A percentile compares a stretch with the other conserved stretches of the same genome.
phyloP scores from a whole-genome alignment of 2,797 vertebrate species.

The Setipinna tenuifilis region DNA sequence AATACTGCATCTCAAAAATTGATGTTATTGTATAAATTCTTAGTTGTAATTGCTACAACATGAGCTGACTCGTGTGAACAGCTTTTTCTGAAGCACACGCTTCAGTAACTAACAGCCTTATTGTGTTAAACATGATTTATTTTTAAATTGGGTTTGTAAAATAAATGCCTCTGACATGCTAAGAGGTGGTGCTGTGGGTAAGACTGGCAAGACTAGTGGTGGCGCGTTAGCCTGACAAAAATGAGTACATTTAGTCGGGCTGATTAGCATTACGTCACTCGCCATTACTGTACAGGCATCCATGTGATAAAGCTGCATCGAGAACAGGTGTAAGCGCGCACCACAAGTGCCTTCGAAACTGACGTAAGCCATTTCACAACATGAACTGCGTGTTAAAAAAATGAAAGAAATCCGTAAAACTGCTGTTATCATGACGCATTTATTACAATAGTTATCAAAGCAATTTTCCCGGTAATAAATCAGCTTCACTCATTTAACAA shows the following conservation, averaged over 20 bases:
- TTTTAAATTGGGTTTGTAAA: background rate
- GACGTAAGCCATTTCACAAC: background rate
- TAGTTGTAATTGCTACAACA: too few relatives aligned
- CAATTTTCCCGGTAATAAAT: background rate
- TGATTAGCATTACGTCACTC: constrained; percentile 49
- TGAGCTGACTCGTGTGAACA: background rate
- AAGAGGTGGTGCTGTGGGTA: background rate
- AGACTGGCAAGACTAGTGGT: background rate
- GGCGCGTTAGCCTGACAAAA: background rate
- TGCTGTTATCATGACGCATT: background rate
- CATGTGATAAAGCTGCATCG: constrained; percentile 31
- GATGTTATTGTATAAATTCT: background rate
- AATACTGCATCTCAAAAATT: too few relatives aligned
- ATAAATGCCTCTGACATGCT: background rate
- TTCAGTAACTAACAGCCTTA: background rate
- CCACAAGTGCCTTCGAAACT: constrained; percentile 14
- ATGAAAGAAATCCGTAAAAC: background rate
- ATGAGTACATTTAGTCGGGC: constrained; percentile 1
- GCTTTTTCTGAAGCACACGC: background rate
- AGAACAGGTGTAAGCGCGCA: constrained; percentile 47
- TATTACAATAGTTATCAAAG: background rate
- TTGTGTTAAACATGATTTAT: background rate
- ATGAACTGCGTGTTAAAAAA: background rate
- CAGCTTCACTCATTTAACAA: background rate
- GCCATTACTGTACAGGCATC: constrained; percentile 32